phyloP scores from a whole-genome alignment of 1,140 invertebrate genomes.

The Zaprionus ornatus region DNA sequence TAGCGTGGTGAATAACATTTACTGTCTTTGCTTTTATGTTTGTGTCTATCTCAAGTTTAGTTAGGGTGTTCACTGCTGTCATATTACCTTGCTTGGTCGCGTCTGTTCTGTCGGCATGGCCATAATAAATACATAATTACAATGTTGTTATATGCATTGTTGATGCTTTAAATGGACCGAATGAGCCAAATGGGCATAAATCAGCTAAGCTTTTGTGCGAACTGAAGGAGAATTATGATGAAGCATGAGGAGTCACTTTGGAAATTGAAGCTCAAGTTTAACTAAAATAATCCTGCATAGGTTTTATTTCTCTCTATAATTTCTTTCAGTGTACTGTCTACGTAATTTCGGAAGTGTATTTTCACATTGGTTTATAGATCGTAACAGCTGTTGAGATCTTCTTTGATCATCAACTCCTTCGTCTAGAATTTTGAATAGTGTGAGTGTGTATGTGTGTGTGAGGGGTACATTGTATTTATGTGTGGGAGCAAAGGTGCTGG shows the following conservation, averaged over 20 bases:
- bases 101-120: slow-evolving; percentile 18
- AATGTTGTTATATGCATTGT: slow-evolving; percentile 25
- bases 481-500: too few relatives aligned
- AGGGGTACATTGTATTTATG: background rate
- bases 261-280: background rate
- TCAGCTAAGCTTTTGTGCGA: slow-evolving; percentile 17
- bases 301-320: background rate
- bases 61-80: background rate
- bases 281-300: background rate
- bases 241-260: background rate
- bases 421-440: background rate
- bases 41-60: background rate
- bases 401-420: background rate
- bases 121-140: slow-evolving; percentile 44
- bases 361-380: background rate
- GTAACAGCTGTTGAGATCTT: background rate
- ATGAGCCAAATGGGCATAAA: slow-evolving; percentile 23
- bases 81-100: background rate
- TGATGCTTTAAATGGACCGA: slow-evolving; percentile 11
- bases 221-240: background rate
- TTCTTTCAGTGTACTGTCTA: background rate
- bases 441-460: background rate
- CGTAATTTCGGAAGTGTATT: background rate
- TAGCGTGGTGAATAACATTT: too few relatives aligned
- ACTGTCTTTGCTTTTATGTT: background rate